phyloP scores from a whole-genome alignment of 2,888 invertebrate genomes.

The Dolomedes plantarius region DNA sequence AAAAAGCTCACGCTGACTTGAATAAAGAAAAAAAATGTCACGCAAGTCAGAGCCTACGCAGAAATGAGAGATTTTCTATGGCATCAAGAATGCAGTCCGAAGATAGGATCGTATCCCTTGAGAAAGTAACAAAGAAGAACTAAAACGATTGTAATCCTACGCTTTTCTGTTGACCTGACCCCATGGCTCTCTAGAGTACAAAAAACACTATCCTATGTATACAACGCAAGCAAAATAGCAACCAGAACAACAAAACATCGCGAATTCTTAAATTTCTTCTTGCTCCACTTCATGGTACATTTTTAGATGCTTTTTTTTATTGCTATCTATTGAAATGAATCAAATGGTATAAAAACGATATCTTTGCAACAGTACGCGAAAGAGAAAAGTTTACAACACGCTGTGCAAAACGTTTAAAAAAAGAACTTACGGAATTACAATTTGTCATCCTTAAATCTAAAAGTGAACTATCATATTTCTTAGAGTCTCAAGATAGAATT shows the following conservation, averaged over 20 bases:
- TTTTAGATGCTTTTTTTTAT: slow-evolving; percentile 55
- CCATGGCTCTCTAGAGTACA: neutral
- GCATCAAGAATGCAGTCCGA: slow-evolving; percentile 42
- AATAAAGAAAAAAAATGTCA: too few species aligned
- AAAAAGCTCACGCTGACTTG: too few species aligned
- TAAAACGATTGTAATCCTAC: slow-evolving; percentile 46
- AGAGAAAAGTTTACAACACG: too few species aligned
- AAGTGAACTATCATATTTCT: too few species aligned
- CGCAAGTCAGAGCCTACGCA: neutral
- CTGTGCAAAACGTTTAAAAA: too few species aligned
- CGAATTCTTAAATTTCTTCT: slow-evolving; percentile 38
- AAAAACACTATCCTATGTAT: slow-evolving; percentile 55
- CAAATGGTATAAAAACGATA: too few species aligned
- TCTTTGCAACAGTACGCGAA: too few species aligned
- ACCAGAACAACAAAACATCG: slow-evolving; percentile 31
- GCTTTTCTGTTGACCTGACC: slow-evolving; percentile 30
- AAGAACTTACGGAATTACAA: too few species aligned
- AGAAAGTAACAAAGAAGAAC: slow-evolving; percentile 31
- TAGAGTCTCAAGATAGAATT: too few species aligned
- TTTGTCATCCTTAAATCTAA: too few species aligned
- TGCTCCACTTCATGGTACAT: slow-evolving; percentile 20
- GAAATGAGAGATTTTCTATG: neutral
- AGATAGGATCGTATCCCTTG: slow-evolving; percentile 32
- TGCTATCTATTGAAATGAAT: too few species aligned
- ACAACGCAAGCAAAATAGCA: slow-evolving; percentile 40